Evolutionary conservation across 2,113 vertebrate genomes (phyloP), one percentile per base, ranked within the genome.

Genomic region (Ornithorhynchus anatinus): DNA sequence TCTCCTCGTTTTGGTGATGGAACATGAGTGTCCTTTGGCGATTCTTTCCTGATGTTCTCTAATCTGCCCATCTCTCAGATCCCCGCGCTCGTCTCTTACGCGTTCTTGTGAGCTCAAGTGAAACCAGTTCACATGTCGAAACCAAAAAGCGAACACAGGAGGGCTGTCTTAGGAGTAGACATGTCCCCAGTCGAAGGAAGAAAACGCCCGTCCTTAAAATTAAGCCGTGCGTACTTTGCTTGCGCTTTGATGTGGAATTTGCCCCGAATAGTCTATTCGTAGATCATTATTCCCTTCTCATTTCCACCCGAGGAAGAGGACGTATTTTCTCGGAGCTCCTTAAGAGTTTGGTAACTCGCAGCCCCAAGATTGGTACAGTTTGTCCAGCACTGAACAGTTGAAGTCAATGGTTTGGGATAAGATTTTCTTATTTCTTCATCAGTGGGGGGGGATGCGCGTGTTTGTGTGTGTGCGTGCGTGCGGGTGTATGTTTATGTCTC

Each of bases 291-390:
- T 36, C 16, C 13, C 37, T 56, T 65, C 43, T 74, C 0, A 0
- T 70, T 45, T 43, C 69, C 31, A 10, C 72, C 59, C 57, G 23
- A 48, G 43, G 17, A 71, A 36, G 23, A 56, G 27, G 44, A 42
- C 36, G 20, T 10, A 1, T 60, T 48, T 54, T 59, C 29, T 37
- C 76, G 47, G 29, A 67, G 23, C 58, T 43, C 15, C 39, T 53
- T 43, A n/a, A n/a, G n/a, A n/a, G n/a, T 59, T 67, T 69, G 56
- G 38, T 8, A 13, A 47, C 37, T 29, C 4, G 20, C 48, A 22
- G n/a, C 67, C 43, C 53, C 42, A 69, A 79, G 77, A 72, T 81
- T 59, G 59, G 65, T 74, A 32, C 68, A 35, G 19, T 59, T 73
- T 59, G 60, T 50, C 38, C 60, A 25, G 9, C 62, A 17, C 74